A percentile compares a stretch with the other conserved stretches of the same genome.
phyloP scores from a whole-genome alignment of 2,797 vertebrate species.

The Lepilemur ruficaudatus region DNA sequence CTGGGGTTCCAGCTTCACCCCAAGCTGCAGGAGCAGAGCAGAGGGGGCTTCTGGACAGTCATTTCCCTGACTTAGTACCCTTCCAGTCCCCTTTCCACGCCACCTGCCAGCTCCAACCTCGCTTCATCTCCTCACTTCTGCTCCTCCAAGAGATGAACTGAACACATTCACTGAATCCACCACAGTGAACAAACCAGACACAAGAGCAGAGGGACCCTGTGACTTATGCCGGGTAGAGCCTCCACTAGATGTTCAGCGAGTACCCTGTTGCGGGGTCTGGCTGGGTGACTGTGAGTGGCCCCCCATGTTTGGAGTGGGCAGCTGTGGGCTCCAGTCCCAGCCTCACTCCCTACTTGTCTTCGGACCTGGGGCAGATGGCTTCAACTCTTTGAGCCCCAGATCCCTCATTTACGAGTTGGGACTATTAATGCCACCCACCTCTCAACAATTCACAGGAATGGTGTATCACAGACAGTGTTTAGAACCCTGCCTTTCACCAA shows the following conservation, averaged over 20 bases:
- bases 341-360: not conserved
- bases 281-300: rapidly evolving
- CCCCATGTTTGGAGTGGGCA: not conserved
- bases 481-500: not conserved
- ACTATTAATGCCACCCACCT: not conserved
- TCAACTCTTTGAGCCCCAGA: not conserved
- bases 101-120: not conserved
- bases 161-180: not conserved
- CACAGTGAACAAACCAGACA: not conserved
- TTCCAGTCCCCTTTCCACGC: not conserved
- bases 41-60: not conserved
- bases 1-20: not conserved
- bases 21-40: not conserved
- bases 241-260: not conserved
- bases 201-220: not conserved
- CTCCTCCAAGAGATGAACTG: not conserved
- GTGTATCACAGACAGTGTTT: not conserved
- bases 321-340: not conserved
- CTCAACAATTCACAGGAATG: not conserved
- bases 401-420: not conserved
- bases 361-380: not conserved
- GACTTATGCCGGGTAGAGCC: not conserved
- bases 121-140: not conserved
- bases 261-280: not conserved
- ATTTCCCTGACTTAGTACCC: not conserved